These are phyloP conservation scores for pig (Sus scrofa) DNA, from an alignment of 2,113 vertebrate species.

Conservation along the genomic window DNA sequence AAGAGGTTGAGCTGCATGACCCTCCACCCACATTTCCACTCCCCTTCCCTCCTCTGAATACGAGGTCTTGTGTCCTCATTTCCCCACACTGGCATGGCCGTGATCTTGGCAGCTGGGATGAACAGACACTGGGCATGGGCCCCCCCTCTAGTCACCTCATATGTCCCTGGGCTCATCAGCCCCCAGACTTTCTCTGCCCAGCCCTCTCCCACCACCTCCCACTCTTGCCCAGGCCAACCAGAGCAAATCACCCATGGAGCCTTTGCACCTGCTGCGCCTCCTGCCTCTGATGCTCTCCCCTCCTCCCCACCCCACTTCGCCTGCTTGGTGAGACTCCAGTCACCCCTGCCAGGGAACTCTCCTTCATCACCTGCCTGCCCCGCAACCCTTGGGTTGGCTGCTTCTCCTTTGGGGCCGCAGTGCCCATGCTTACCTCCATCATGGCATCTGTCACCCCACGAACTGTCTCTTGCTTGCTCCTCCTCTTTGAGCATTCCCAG, in stretches of 20 bases:
- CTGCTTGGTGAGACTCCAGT: not conserved
- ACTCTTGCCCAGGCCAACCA: not conserved
- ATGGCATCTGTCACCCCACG: not conserved
- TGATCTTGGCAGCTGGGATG: not conserved
- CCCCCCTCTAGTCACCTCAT: not conserved
- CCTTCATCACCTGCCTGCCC: not conserved
- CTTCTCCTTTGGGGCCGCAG: not conserved
- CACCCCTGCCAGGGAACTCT: not conserved
- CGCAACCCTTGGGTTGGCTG: accelerated
- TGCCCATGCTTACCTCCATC: not conserved
- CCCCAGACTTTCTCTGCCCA: not conserved
- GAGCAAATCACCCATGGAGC: not conserved
- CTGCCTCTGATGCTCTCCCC: not conserved
- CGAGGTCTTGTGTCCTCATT: not conserved
- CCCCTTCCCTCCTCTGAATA: not conserved
- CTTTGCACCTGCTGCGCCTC: not conserved
- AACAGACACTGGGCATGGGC: accelerated
- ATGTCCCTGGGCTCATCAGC: not conserved
- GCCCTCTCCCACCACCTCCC: not conserved
- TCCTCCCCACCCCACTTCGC: too few species aligned
- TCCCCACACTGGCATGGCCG: not conserved
- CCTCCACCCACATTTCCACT: not conserved
- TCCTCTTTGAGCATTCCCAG: not conserved
- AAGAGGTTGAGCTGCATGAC: not conserved
- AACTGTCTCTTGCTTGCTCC: not conserved